Percentiles rank a stretch among this genome's conserved stretches.
Evolutionary conservation across 2,797 vertebrate species (phyloP).

Genomic region (Hozukius guyotensis): DNA sequence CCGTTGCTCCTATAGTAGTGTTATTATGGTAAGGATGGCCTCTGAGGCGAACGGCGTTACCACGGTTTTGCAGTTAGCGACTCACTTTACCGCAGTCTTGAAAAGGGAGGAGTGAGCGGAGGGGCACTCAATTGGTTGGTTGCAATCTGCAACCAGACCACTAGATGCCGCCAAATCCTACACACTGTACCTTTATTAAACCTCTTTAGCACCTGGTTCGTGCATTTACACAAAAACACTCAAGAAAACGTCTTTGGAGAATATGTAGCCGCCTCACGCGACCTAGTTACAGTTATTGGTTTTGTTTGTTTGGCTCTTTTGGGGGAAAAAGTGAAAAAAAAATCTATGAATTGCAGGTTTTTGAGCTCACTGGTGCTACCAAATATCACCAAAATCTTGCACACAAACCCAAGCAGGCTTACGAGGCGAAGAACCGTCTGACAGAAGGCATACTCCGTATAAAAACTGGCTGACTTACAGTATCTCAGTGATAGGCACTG

Average conservation of each 20-base stretch:
- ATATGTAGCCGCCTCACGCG: neutral
- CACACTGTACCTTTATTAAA: neutral
- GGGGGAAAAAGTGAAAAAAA: neutral
- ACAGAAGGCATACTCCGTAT: neutral
- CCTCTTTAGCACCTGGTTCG: neutral
- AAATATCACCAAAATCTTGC: neutral
- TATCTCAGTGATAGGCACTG: conserved; percentile 4
- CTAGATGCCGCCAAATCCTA: no score
- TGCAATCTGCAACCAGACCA: no score
- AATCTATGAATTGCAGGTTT: neutral
- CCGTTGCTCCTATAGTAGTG: no score
- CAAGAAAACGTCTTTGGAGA: neutral
- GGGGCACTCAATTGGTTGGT: no score
- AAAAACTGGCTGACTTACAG: neutral
- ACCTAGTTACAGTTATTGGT: neutral
- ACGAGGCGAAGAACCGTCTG: neutral
- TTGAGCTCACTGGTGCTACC: neutral
- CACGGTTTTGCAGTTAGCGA: no score
- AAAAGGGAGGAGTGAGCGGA: no score
- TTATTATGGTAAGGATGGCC: no score
- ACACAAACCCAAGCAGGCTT: neutral
- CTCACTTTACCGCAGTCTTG: no score
- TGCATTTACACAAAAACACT: neutral
- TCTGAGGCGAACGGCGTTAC: no score
- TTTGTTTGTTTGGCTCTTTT: neutral